Evolutionary conservation across 2,797 vertebrate genomes (phyloP).

Genomic region (Urophycis tenuis): DNA sequence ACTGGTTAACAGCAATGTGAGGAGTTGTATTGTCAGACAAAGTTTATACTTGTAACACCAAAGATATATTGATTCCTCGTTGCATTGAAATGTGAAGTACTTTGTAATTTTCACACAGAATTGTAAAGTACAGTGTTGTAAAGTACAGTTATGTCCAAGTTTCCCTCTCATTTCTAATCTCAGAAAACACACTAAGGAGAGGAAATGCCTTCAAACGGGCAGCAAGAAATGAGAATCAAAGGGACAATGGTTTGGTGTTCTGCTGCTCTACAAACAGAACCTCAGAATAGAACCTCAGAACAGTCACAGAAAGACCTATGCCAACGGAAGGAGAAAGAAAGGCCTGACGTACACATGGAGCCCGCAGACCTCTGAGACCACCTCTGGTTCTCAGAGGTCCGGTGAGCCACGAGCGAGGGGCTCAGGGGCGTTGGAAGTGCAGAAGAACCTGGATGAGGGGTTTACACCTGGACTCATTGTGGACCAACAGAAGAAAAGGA

Average conservation of each 20-base stretch:
- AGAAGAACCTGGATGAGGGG: no score
- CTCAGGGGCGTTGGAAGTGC: no score
- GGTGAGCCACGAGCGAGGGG: no score
- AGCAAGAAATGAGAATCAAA: constrained; percentile 41
- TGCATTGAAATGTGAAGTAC: background rate
- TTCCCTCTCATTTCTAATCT: background rate
- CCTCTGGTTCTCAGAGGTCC: no score
- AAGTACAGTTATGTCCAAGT: constrained; percentile 8
- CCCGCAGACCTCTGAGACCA: no score
- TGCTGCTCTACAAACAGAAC: background rate
- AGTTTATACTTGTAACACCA: constrained; percentile 77
- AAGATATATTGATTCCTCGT: constrained; percentile 60
- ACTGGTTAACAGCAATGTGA: constrained; percentile 66
- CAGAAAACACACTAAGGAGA: constrained; percentile 13
- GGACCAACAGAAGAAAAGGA: background rate
- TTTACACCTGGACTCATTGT: no score
- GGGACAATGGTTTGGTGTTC: constrained; percentile 2
- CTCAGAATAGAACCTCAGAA: background rate
- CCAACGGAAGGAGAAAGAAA: background rate
- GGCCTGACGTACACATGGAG: no score
- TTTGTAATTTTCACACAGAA: background rate
- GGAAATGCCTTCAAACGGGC: constrained; percentile 36
- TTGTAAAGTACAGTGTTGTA: constrained; percentile 32
- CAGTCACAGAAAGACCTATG: background rate
- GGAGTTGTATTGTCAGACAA: constrained; percentile 76